Conservation (phyloP, 1,140 invertebrate species). For the Leptopilina boulardi region DNA sequence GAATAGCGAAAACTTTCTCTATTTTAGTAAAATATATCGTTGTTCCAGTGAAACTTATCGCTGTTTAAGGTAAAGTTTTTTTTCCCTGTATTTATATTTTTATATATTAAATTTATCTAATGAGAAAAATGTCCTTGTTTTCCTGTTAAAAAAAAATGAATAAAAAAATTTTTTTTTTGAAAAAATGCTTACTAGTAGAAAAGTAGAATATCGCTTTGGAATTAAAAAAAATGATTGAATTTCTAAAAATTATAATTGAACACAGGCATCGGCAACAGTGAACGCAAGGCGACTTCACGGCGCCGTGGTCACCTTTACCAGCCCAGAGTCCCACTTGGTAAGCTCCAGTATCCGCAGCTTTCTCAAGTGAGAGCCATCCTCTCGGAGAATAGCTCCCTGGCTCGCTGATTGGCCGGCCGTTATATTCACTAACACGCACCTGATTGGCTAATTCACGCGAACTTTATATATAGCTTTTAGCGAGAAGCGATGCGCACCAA, state of each 20-base stretch:
- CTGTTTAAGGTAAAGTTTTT: no score
- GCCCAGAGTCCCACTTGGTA: constrained; percentile 81
- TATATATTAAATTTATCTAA: no score
- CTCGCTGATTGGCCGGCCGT: constrained; percentile 63
- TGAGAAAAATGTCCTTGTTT: no score
- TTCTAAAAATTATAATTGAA: constrained; percentile 25
- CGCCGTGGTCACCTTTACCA: constrained; percentile 83
- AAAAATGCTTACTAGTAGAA: not conserved
- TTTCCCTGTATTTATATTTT: no score
- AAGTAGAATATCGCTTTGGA: not conserved
- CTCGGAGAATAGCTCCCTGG: constrained; percentile 63
- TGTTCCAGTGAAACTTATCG: no score
- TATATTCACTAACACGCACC: constrained; percentile 59
- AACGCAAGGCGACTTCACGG: constrained; percentile 74
- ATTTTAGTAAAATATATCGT: no score
- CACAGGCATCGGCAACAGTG: constrained; percentile 66
- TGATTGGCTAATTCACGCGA: constrained; percentile 69
- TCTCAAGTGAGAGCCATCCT: constrained; percentile 59
- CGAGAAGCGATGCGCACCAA: constrained; percentile 67
- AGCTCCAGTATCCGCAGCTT: constrained; percentile 67
- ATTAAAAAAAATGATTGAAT: not conserved
- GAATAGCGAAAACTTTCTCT: no score
- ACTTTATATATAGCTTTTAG: constrained; percentile 69
- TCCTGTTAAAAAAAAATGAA: not conserved
- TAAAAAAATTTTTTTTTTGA: not conserved